Evolutionary conservation across 2,113 vertebrate species (phyloP).

Genomic region (chimpanzee (Pan troglodytes)): NHGRI_mPanTro3-v2.1_pri NC_086015.1:29606001-29606500

Average conservation of each 20-base stretch:
- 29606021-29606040: background rate
- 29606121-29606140: background rate
- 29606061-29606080: background rate
- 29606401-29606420: background rate
- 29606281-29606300: slow-evolving; percentile 20
- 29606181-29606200: background rate
- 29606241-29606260: background rate
- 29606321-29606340: background rate
- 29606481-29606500: slow-evolving; percentile 98
- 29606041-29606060: background rate
- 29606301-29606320: slow-evolving; percentile 49
- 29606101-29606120: background rate
- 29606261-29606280: background rate
- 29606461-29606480: slow-evolving; percentile 99
- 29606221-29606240: background rate
- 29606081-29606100: background rate
- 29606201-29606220: background rate
- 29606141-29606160: background rate
- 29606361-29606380: background rate
- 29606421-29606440: background rate
- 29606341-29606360: slow-evolving; percentile 13
- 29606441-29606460: slow-evolving; percentile 80
- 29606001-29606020: background rate
- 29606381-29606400: background rate
- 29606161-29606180: slow-evolving; percentile 7